Evolutionary conservation across 2,797 vertebrate genomes (phyloP), one percentile per base, ranked within the genome.

Genomic region (Manis javanica): DNA sequence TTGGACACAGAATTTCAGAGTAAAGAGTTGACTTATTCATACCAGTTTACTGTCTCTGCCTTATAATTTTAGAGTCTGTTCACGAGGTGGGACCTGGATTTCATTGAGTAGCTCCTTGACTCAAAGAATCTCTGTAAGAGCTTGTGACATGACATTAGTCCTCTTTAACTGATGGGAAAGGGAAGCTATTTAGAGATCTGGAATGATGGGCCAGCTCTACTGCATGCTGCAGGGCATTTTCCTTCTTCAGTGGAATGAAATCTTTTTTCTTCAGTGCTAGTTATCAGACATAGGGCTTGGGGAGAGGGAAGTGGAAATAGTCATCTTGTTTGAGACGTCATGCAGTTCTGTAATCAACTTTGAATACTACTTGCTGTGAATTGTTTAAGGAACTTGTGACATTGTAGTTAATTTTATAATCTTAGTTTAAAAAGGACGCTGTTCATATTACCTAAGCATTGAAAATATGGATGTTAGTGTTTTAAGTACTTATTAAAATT

Each of bases 41-140:
- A 57, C 78, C 42, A 63, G 46, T 96, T 86, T 90, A 53, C 75
- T 71, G 29, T 59, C 18, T 75, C 37, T 89, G 81, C 63, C 24
- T 87, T 88, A 75, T 13, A 92, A 53, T 92, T 94, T 97, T 26
- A 1, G 63, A 88, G 19, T 91, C 63, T 94, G 6, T 90, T 95
- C n/a, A 34, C 34, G 23, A 91, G 49, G 59, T 87, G 71, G 93
- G 90, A 64, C 71, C 71, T 87, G 64, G 55, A 85, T 93, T 96
- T 94, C 69, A 87, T 15, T 82, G 57, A 94, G 46, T 94, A 82
- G 42, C n/a, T 90, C 53, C 46, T 95, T 77, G 86, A 91, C 89
- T 97, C 74, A 95, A 90, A 95, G 82, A 97, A 92, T 95, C 74
- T 94, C 83, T 87, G 63, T 96, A 94, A 96, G 88, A 94, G 75